A percentile compares a stretch with the other conserved stretches of the same genome.
phyloP scores from a whole-genome alignment of 35 echinoderm and acorn worm species.

The Heliocidaris erythrogramma region DNA sequence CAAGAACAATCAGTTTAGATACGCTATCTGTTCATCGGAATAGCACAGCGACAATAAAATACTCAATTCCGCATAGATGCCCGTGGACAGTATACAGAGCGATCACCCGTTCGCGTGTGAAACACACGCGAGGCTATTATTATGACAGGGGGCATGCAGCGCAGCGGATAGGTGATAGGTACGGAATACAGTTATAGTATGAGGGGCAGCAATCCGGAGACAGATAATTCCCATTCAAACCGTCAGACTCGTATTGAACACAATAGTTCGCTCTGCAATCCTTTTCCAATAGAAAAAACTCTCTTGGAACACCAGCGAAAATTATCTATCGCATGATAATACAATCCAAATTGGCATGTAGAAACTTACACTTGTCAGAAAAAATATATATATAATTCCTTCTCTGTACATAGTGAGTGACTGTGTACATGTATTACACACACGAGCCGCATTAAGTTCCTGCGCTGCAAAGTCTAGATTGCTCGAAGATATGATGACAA shows the following conservation, averaged over 20 bases:
- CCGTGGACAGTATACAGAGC: not conserved
- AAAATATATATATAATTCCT: not conserved
- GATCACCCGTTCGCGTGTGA: not conserved
- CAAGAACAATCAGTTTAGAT: not conserved
- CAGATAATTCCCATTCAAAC: not conserved
- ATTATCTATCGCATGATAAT: not conserved
- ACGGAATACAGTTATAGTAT: not conserved
- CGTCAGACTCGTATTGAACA: not conserved
- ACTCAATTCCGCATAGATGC: not conserved
- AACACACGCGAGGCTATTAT: constrained; percentile 4
- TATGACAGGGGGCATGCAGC: not conserved
- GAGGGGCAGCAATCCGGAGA: not conserved
- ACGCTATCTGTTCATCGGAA: not conserved
- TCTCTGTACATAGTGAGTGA: not conserved
- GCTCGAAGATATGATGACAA: not conserved
- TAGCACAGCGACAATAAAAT: not conserved
- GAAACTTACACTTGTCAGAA: not conserved
- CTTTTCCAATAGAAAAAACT: not conserved
- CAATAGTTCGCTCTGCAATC: not conserved
- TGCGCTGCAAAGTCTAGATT: not conserved
- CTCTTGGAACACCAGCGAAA: not conserved
- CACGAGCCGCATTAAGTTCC: not conserved
- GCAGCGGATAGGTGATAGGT: no score
- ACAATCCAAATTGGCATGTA: not conserved
- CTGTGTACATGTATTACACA: not conserved